Evolutionary conservation across 2,797 vertebrate species (phyloP).

Genomic region (Ctenopoma multispine): DNA sequence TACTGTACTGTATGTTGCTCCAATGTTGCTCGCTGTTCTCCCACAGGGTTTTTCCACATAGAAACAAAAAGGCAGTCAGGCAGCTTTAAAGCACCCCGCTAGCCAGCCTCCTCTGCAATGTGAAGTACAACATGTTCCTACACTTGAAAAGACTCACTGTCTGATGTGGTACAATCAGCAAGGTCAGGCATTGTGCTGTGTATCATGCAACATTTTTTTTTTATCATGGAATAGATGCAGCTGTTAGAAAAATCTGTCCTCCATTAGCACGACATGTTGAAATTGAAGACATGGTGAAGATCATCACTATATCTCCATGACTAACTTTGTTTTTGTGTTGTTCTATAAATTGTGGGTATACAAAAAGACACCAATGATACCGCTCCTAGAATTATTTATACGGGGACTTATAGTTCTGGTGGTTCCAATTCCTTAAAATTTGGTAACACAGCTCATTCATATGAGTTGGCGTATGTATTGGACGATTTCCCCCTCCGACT

Average conservation of each 20-base stretch:
- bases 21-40: slow-evolving; percentile 9
- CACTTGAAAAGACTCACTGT: slow-evolving; percentile 50
- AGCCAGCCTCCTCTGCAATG: slow-evolving; percentile 32
- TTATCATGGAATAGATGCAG: slow-evolving; percentile 13
- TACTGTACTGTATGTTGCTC: neutral
- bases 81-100: slow-evolving; percentile 24
- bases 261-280: slow-evolving; percentile 2
- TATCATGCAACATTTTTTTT: neutral
- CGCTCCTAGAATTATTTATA: neutral
- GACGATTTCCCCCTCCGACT: neutral
- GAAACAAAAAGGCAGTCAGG: slow-evolving; percentile 25
- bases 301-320: neutral
- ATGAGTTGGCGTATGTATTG: slow-evolving; percentile 19
- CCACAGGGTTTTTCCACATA: slow-evolving; percentile 20
- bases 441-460: neutral
- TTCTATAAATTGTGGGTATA: slow-evolving; percentile 5
- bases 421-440: slow-evolving; percentile 7
- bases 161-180: slow-evolving; percentile 61
- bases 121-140: slow-evolving; percentile 59
- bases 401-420: neutral
- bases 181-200: slow-evolving; percentile 45
- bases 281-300: slow-evolving; percentile 1
- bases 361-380: neutral
- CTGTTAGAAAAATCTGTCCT: slow-evolving; percentile 5
- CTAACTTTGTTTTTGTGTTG: slow-evolving; percentile 6